Conservation (phyloP, 53 echinoderm and acorn worm species). For the Mesocentrotus franciscanus region DNA sequence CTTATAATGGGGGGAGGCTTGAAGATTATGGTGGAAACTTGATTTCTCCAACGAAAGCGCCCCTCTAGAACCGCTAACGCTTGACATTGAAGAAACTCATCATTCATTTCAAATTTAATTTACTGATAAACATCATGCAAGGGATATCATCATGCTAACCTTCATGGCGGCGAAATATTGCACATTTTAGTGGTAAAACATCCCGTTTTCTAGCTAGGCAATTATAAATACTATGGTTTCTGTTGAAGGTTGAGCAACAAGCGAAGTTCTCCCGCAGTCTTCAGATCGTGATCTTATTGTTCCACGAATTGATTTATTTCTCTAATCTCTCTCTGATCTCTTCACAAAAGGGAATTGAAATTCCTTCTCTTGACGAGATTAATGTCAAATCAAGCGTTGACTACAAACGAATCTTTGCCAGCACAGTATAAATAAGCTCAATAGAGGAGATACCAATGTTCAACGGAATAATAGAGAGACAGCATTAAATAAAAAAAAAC, state of each 20-base stretch:
- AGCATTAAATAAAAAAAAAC: too few species aligned
- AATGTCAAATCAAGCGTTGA: background rate
- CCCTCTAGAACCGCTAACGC: too few species aligned
- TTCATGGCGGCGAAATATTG: too few species aligned
- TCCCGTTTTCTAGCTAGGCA: background rate
- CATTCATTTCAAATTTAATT: too few species aligned
- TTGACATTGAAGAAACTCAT: too few species aligned
- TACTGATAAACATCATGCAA: too few species aligned
- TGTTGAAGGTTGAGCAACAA: background rate
- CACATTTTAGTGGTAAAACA: background rate
- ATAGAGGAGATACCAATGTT: too few species aligned
- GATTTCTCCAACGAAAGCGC: too few species aligned
- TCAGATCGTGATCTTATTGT: background rate
- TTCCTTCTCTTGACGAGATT: background rate
- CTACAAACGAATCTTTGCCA: background rate
- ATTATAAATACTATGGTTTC: conserved; percentile 8
- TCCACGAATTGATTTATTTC: background rate
- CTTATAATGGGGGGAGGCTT: too few species aligned
- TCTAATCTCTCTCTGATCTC: conserved; percentile 19
- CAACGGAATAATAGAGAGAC: too few species aligned
- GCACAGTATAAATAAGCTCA: background rate
- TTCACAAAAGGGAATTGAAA: background rate
- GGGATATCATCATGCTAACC: too few species aligned
- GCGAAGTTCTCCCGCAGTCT: background rate
- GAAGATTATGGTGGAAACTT: too few species aligned